Evolutionary conservation across 37 sponge, comb jelly and placozoan species (phyloP).

Genomic region (Oscarella lobularis): DNA sequence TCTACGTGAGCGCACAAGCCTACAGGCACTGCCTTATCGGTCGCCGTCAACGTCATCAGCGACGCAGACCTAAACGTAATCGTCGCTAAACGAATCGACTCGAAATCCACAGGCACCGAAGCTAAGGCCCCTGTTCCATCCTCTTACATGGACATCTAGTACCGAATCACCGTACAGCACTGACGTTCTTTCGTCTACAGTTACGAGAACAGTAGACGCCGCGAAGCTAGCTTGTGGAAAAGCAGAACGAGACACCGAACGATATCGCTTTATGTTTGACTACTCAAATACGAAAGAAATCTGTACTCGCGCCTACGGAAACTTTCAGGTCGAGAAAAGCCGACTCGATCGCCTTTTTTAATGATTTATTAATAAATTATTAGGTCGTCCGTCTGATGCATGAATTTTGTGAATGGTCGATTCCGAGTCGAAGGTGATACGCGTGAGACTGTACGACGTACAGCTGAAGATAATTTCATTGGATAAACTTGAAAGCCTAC

Average conservation of each 20-base stretch:
- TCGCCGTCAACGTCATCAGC: constrained; percentile 74
- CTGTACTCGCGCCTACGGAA: constrained; percentile 67
- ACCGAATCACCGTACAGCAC: constrained; percentile 34
- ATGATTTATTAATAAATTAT: constrained; percentile 27
- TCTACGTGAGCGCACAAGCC: constrained; percentile 85
- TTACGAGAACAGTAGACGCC: neutral
- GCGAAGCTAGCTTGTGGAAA: too few species aligned
- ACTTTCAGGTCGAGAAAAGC: constrained; percentile 43
- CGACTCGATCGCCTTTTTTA: neutral
- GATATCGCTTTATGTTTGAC: constrained; percentile 65
- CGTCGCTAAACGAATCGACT: constrained; percentile 53
- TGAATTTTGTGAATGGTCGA: constrained; percentile 46
- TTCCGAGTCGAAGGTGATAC: constrained; percentile 54
- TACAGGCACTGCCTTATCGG: constrained; percentile 51
- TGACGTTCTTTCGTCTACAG: constrained; percentile 42
- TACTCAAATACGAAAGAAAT: constrained; percentile 67
- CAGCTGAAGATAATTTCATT: constrained; percentile 61
- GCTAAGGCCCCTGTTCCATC: constrained; percentile 65
- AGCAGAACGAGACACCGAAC: constrained; percentile 64
- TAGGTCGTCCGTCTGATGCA: constrained; percentile 43
- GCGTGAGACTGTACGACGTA: constrained; percentile 60
- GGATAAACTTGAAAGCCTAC: constrained; percentile 53
- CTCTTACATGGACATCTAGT: constrained; percentile 60
- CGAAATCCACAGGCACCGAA: constrained; percentile 48
- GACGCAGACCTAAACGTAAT: constrained; percentile 62